Base-by-base conservation (phyloP, 2,113 vertebrate genomes). In the Platichthys flesus region DNA sequence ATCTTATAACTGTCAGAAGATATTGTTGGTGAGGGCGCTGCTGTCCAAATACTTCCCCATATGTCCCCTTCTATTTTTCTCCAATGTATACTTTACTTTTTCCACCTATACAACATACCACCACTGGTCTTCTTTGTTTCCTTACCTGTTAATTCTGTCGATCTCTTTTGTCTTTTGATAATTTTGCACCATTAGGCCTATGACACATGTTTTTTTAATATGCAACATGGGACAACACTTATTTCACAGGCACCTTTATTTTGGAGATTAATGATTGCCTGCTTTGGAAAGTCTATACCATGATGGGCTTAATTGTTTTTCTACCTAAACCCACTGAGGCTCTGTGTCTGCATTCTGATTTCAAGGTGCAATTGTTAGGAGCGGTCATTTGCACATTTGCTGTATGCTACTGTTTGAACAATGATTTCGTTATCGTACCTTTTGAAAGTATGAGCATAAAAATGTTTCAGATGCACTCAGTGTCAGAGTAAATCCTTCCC, bases 161-260 rank as follows among this genome's bases (percentile, higher is more conserved):
- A 3, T 74, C 24, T 54, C 9, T 56, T 40, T 42, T 76, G 42
- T 76, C 60, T 52, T 9, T 45, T 76, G 49, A 74, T 14, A 14
- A 13, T 35, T 24, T 40, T 14, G 9, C 49, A 66, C 31, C 45
- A n/a, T 67, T 24, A 72, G 59, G 26, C 58, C 61, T 51, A 35
- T 20, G 58, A 28, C 12, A 28, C 12, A n/a, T 8, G 37, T 23
- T 74, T 72, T 57, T 72, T 57, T 5, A 28, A 58, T 58, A 62
- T 83, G 82, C 26, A 80, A 84, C 61, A 79, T 56, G 62, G 77
- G 67, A 79, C 71, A 74, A 78, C 88, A 86, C 85, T 84, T 73
- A 91, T 90, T 87, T 90, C 80, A 90, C 88, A 89, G 79, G 78
- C 55, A 54, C 15, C 28, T 42, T 55, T n/a, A 37, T 56, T 66